A percentile compares a stretch with the other conserved stretches of the same genome.
Conservation (phyloP, 2,113 vertebrate species). For the Bombycilla garrulus region DNA sequence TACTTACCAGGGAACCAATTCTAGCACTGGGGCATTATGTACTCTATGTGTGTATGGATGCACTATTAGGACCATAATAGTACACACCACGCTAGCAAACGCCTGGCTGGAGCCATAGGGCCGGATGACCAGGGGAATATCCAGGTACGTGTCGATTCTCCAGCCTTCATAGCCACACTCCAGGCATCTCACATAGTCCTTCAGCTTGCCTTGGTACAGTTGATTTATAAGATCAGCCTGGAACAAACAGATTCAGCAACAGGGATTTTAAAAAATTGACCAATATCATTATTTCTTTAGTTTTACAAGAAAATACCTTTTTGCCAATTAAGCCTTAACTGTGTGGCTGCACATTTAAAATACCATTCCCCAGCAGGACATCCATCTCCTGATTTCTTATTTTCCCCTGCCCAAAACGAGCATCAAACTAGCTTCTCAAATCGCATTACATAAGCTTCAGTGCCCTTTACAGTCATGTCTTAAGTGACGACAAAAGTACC, state of each 20-base stretch:
- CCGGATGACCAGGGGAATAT: constrained; percentile 97
- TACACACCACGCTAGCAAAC: constrained; percentile 96
- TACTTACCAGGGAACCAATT: constrained; percentile 73
- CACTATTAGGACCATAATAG: constrained; percentile 75
- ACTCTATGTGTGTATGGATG: constrained; percentile 74
- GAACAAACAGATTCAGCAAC: constrained; percentile 27
- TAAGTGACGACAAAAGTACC: not conserved
- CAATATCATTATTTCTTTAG: rapidly evolving
- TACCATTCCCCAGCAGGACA: not conserved
- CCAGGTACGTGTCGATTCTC: constrained; percentile 97
- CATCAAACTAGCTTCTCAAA: not conserved
- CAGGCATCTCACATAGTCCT: constrained; percentile 97
- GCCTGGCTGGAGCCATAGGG: constrained; percentile 96
- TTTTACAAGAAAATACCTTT: not conserved
- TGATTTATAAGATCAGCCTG: constrained; percentile 99
- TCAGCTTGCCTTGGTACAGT: constrained; percentile 97
- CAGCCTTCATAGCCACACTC: constrained; percentile 98
- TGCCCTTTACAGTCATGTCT: rapidly evolving
- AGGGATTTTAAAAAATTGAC: not conserved
- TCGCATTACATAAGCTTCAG: rapidly evolving
- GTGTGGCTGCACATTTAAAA: not conserved
- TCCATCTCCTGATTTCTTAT: not conserved
- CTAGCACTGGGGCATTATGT: constrained; percentile 74
- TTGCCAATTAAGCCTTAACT: not conserved
- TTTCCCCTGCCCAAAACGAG: not conserved